Conservation (phyloP, 2,113 vertebrate species). For the Rutilus rutilus region DNA sequence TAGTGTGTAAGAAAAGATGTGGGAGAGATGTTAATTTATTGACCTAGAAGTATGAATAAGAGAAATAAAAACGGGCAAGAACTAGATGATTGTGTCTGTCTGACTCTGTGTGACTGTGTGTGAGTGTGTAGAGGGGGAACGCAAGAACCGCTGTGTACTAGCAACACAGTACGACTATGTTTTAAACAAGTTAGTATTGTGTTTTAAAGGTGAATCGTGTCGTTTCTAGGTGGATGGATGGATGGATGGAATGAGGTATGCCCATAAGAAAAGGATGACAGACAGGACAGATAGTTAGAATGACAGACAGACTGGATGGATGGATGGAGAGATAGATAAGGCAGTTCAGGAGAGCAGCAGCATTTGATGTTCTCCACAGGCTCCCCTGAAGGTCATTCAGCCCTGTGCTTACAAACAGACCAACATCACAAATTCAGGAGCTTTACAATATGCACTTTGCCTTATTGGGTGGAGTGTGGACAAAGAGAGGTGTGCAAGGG, state of each 20-base stretch:
- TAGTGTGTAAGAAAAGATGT: not conserved
- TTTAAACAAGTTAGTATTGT: not conserved
- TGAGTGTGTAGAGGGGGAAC: not conserved
- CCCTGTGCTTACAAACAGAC: conserved; percentile 7
- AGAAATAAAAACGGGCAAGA: not conserved
- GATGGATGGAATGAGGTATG: not conserved
- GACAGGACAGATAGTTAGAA: not conserved
- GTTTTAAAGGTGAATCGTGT: not conserved
- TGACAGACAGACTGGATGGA: not conserved
- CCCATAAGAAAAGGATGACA: not conserved
- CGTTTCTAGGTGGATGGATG: not conserved
- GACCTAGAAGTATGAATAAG: not conserved
- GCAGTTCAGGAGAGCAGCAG: conserved; percentile 34
- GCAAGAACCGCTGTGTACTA: not conserved
- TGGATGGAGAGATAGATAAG: not conserved
- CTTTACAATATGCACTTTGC: conserved; percentile 6
- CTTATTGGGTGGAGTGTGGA: conserved; percentile 2
- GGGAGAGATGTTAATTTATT: not conserved
- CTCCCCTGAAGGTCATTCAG: conserved; percentile 50
- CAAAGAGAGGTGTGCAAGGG: not conserved
- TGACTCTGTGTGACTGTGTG: not conserved
- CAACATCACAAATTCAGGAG: conserved; percentile 32
- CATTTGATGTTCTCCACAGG: conserved; percentile 55
- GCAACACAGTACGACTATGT: not conserved
- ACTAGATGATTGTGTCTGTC: not conserved